Evolutionary conservation across 2,797 vertebrate species (phyloP).

Genomic region (Thaleichthys pacificus): DNA sequence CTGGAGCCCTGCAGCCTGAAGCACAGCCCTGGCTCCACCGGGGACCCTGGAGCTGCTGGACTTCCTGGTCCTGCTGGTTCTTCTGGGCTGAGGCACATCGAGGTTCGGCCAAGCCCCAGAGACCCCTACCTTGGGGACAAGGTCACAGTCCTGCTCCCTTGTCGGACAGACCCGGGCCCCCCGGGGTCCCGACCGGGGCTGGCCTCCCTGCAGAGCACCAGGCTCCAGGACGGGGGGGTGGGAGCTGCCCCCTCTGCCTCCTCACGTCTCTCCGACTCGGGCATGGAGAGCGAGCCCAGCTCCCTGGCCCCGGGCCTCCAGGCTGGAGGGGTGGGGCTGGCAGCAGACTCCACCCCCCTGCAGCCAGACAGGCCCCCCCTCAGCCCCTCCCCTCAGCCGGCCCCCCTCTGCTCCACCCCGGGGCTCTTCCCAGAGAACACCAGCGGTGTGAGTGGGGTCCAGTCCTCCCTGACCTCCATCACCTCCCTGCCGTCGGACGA

Average conservation of each 20-base stretch:
- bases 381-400: constrained; percentile 54
- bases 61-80: constrained; percentile 20
- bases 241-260: constrained; percentile 74
- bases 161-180: constrained; percentile 43
- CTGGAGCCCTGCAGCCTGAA: constrained; percentile 62
- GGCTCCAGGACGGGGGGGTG: constrained; percentile 61
- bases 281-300: constrained; percentile 95
- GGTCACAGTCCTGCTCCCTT: constrained; percentile 75
- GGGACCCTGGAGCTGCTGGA: background rate
- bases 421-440: constrained; percentile 85
- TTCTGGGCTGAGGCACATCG: constrained; percentile 75
- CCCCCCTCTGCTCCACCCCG: constrained; percentile 73
- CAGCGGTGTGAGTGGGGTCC: constrained; percentile 90
- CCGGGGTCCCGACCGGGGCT: constrained; percentile 52
- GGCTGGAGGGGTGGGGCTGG: constrained; percentile 61
- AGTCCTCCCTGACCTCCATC: constrained; percentile 96
- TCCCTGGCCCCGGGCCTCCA: constrained; percentile 82
- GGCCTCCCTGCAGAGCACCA: constrained; percentile 66
- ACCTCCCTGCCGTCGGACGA: constrained; percentile 97
- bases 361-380: constrained; percentile 73
- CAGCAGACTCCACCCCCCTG: constrained; percentile 58
- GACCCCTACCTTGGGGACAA: constrained; percentile 81
- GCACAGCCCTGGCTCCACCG: constrained; percentile 19
- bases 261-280: constrained; percentile 96
- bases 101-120: constrained; percentile 81